A percentile compares a stretch with the other conserved stretches of the same genome.
phyloP scores from a whole-genome alignment of 2,797 vertebrate genomes.

The Anabas testudineus region DNA sequence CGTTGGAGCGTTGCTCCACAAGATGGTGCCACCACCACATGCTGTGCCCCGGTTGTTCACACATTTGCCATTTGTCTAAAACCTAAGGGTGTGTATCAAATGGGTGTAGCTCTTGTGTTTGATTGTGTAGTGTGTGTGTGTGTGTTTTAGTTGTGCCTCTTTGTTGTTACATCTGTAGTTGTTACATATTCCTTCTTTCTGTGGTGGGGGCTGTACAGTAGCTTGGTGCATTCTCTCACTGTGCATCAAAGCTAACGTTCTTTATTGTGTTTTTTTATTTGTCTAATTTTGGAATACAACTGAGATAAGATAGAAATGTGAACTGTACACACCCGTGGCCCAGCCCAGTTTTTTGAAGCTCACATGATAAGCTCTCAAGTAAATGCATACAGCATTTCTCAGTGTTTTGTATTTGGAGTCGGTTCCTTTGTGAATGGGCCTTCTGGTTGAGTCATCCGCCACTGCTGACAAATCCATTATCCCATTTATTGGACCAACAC shows the following conservation, averaged over 20 bases:
- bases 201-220: conserved; percentile 59
- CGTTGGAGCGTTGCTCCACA: conserved; percentile 49
- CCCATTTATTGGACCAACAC: conserved; percentile 79
- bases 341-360: conserved; percentile 62
- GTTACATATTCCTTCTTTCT: conserved; percentile 72
- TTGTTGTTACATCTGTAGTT: conserved; percentile 69
- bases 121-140: conserved; percentile 17
- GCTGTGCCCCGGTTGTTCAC: conserved; percentile 54
- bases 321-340: conserved; percentile 63
- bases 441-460: conserved; percentile 50
- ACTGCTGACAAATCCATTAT: conserved; percentile 61
- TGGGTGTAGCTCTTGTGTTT: conserved; percentile 32
- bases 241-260: conserved; percentile 54
- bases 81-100: conserved; percentile 34
- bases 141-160: conserved; percentile 63
- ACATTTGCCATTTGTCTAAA: conserved; percentile 55
- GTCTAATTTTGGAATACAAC: conserved; percentile 55
- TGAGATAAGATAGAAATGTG: conserved; percentile 75
- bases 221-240: conserved; percentile 62
- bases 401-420: conserved; percentile 58
- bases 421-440: conserved; percentile 41
- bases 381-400: conserved; percentile 70
- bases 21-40: conserved; percentile 57
- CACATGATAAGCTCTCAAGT: conserved; percentile 65
- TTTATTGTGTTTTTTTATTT: conserved; percentile 41